phyloP scores from a whole-genome alignment of 2,113 vertebrate species.

The Chaetura pelagica region DNA sequence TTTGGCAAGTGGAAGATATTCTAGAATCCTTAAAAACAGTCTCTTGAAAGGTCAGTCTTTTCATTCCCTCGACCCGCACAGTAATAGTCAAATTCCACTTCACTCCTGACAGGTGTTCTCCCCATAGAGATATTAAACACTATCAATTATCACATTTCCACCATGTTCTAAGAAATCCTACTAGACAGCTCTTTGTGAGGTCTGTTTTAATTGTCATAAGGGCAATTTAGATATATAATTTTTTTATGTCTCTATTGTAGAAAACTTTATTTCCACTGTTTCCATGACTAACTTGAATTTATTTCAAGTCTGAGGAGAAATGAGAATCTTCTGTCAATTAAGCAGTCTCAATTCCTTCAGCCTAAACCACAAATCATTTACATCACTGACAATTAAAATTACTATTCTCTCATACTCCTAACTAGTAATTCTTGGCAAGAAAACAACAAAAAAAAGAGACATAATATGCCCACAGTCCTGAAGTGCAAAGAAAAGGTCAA shows the following conservation, averaged over 20 bases:
- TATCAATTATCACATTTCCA: not conserved
- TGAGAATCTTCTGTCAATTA: not conserved
- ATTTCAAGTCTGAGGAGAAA: not conserved
- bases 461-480: not conserved
- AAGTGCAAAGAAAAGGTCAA: not conserved
- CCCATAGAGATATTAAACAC: not conserved
- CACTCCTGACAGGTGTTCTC: not conserved
- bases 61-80: not conserved
- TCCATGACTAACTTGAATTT: not conserved
- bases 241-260: not conserved
- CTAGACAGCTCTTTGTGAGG: not conserved
- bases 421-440: not conserved
- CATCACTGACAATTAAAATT: not conserved
- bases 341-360: not conserved
- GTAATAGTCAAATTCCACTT: not conserved
- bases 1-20: not conserved
- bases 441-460: accelerated
- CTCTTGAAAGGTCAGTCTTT: not conserved
- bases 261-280: not conserved
- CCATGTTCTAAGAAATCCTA: not conserved
- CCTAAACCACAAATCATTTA: not conserved
- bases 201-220: not conserved
- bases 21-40: not conserved
- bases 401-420: not conserved
- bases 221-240: not conserved